Conservation (phyloP, 2,888 invertebrate species). For the Marasmarcha lunaedactyla region DNA sequence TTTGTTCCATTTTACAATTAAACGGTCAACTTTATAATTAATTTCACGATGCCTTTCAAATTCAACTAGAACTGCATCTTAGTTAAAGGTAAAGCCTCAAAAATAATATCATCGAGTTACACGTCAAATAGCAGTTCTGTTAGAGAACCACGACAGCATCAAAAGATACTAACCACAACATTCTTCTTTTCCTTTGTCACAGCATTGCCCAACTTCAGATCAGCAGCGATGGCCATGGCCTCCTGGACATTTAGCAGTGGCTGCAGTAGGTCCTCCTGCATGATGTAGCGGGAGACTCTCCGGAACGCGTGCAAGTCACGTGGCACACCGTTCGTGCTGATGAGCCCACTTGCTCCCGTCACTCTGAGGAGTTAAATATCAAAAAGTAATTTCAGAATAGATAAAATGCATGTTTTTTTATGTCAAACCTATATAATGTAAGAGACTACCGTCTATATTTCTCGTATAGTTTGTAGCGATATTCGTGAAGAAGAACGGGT, state of each 20-base stretch:
- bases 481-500: too few species aligned
- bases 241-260: constrained; percentile 90
- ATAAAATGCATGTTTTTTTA: neutral
- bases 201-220: constrained; percentile 84
- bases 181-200: constrained; percentile 73
- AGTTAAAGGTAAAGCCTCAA: too few species aligned
- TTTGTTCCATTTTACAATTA: too few species aligned
- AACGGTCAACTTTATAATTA: too few species aligned
- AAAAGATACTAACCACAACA: constrained; percentile 71
- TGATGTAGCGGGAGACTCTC: constrained; percentile 93
- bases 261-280: constrained; percentile 92
- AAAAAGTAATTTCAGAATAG: neutral
- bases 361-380: constrained; percentile 68
- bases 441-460: neutral
- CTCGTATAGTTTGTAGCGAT: too few species aligned
- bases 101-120: too few species aligned
- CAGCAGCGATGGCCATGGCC: constrained; percentile 89
- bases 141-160: too few species aligned
- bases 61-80: too few species aligned
- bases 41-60: too few species aligned
- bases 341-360: constrained; percentile 76
- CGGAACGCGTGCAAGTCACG: constrained; percentile 84
- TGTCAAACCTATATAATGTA: neutral
- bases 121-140: too few species aligned
- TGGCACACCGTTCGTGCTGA: constrained; percentile 82